Base-by-base conservation (phyloP, 2,888 invertebrate species). In the Drosophila rellima region DNA sequence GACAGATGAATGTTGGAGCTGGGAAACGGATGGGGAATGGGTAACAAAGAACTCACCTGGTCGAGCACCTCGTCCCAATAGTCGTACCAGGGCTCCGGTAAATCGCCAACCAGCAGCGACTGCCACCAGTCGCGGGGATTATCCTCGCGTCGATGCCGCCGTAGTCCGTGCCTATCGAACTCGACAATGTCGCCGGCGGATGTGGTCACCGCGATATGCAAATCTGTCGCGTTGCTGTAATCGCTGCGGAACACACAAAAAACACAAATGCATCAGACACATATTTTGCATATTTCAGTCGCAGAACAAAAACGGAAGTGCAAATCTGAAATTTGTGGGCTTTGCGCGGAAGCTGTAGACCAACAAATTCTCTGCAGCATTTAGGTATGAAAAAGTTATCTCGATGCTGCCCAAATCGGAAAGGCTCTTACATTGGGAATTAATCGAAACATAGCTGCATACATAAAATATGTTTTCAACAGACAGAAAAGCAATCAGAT, bases 171-270 rank as follows among this genome's bases (percentile, higher is more conserved):
- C 83, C 94, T 95, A 93, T 97, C 97, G 91, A 96, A 98, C 93
- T 98, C 98, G 68, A 96, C 95, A 54, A 98, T 96, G 86, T 94
- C 94, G 37, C 97, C 96, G 68, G 93, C 93, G 8, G 97, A 97
- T 89, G 96, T 96, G 59, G 97, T 97, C 74, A 98, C 95, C 62
- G 97, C 98, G 92, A 98, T 97, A 93, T 98, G 98, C 74, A 98
- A 94, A 93, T 98, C 96, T 91, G 96, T 95, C 48, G 95, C 95
- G 91, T 96, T 95, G 91, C 95, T 95, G 92, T 97, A 97, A 92
- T 97, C 95, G 92, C 97, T 97, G 93, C 69, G 76, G 66, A 70
- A 72, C 56, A 11, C 17, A 70, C 59, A 80, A 31, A 67, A 51
- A 51, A 73, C 52, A 70, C 66, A 80, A 76, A 76, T 63, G 54